Evolutionary conservation across 2,888 invertebrate genomes (phyloP), one percentile per base, ranked within the genome.

Genomic region (Gerris lacustris): DNA sequence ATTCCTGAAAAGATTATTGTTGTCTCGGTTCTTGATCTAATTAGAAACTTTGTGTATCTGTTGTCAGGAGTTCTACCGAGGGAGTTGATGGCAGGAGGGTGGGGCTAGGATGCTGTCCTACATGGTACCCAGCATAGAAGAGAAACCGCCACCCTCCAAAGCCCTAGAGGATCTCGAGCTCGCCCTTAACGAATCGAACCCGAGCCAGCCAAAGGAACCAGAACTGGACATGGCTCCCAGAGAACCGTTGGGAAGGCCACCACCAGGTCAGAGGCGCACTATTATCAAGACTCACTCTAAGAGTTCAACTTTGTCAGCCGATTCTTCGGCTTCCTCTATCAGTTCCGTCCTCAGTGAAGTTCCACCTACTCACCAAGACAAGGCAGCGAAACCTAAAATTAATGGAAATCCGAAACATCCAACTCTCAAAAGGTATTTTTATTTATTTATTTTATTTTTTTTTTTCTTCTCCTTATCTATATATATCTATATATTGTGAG

Each of bases 341-440:
- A 77, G 76, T 71, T 76, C 75, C n/a, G 84, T 74, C 15, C 67
- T 88, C 78, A 75, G 76, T 44, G 75, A 74, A 44, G 84, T 85
- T 74, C 87, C 88, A 83, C 86, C 72, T 81, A 81, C 64, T 85
- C 86, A 69, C 79, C 79, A 81, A 79, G 75, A 79, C 78, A 75
- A 80, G 79, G 72, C 86, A 85, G 63, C 44, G 63, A 67, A 69
- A n/a, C 88, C 88, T 75, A 86, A 85, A 79, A 84, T 85, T 71
- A 89, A 88, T 79, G 88, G 88, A 74, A 88, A 87, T 74, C 86
- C 86, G 75, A 89, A 88, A 79, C 88, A 88, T 80, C 87, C 87
- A 75, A 84, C 86, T 74, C 83, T 89, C 72, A 89, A 89, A 80
- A 87, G 89, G 89, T 88, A n/a, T n/a, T n/a, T n/a, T n/a, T n/a